Evolutionary conservation across 2,113 vertebrate genomes (phyloP), one percentile per base, ranked within the genome.

Genomic region (Tupaia chinensis): DNA sequence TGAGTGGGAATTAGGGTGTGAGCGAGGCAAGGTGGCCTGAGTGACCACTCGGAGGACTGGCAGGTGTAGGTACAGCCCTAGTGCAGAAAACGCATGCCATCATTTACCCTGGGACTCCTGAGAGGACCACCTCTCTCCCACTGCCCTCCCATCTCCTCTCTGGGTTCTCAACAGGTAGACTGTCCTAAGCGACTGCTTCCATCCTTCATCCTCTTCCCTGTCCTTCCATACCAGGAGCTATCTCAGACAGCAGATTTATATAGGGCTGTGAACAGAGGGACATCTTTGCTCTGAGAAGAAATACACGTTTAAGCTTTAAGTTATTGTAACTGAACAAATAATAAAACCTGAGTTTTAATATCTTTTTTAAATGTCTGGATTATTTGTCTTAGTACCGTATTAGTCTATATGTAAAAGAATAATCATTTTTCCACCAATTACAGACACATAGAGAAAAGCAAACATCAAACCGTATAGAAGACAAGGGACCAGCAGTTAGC

Each of bases 281-380:
- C 10, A 16, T 54, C 82, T 88, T 82, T 93, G 80, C 76, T 90
- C 69, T 61, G 78, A 86, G 76, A 95, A 93, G 74, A 96, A 89
- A 96, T 17, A 79, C 85, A 68, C 58, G 73, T 23, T 81, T 94
- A 73, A 82, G 60, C 68, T 87, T 87, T 76, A 81, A 92, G 54
- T 93, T 91, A 89, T 91, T 89, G 68, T 83, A 96, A 69, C 53
- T 81, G 72, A 94, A 87, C 22, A 94, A 79, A 88, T 72, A 97
- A 91, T 92, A 96, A 97, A 98, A 74, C 27, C 65, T 69, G 44
- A 89, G 29, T 94, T 97, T 93, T 96, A 88, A 54, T 95, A 56
- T 89, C 94, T 78, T 95, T 79, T 87, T 65, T 88, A 58, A 94
- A 60, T 94, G 93, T 82, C 86, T 95, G 44, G 88, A 82, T 93